A percentile compares a stretch with the other conserved stretches of the same genome.
Conservation (phyloP, 2,888 invertebrate species). For the Pedicia rivosa region DNA sequence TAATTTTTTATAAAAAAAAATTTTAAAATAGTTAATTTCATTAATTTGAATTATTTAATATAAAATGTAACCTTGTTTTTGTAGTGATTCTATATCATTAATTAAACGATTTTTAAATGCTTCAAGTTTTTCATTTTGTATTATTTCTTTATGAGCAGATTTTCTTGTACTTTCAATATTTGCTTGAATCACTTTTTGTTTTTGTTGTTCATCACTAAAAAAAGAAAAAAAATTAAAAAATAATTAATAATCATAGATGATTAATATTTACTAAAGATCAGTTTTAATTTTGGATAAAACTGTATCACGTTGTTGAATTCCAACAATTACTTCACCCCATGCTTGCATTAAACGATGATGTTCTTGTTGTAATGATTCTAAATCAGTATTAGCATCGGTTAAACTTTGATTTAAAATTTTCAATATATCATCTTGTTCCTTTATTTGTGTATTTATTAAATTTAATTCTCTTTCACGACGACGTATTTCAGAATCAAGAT, state of each 20-base stretch:
- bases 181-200: constrained; percentile 35
- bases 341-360: constrained; percentile 50
- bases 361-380: constrained; percentile 53
- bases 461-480: constrained; percentile 48
- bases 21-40: background rate
- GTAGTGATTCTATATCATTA: constrained; percentile 36
- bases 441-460: constrained; percentile 44
- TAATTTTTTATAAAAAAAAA: constrained; percentile 11
- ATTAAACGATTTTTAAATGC: constrained; percentile 40
- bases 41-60: no score
- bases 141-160: constrained; percentile 45
- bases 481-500: constrained; percentile 52
- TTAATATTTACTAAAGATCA: constrained; percentile 37
- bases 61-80: constrained; percentile 32
- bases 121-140: constrained; percentile 44
- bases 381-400: constrained; percentile 52
- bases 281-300: constrained; percentile 42
- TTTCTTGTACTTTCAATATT: constrained; percentile 53
- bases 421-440: constrained; percentile 46
- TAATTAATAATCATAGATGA: constrained; percentile 7
- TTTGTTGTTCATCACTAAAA: constrained; percentile 39
- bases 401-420: constrained; percentile 40
- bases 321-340: constrained; percentile 59
- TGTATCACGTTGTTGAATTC: constrained; percentile 51
- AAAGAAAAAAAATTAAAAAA: constrained; percentile 9